Conservation (phyloP, 2,888 invertebrate genomes). For the Sesia apiformis region DNA sequence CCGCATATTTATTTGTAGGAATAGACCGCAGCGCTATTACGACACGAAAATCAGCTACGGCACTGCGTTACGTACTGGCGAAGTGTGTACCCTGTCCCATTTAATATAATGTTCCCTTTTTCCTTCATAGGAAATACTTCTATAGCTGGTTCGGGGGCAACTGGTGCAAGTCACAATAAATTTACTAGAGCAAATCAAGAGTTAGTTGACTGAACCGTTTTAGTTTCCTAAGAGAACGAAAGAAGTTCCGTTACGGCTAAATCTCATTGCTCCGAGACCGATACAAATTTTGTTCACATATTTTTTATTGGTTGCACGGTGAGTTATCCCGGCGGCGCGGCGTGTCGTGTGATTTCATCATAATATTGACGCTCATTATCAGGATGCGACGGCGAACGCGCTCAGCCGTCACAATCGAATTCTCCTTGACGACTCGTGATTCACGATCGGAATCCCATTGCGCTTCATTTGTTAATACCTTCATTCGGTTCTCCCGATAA, state of each 20-base stretch:
- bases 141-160: too few species aligned
- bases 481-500: not conserved
- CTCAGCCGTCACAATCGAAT: slow-evolving; percentile 55
- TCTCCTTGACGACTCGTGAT: slow-evolving; percentile 56
- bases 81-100: too few species aligned
- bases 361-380: slow-evolving; percentile 48
- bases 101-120: too few species aligned
- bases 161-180: too few species aligned
- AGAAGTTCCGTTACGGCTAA: slow-evolving; percentile 21
- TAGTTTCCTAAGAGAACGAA: too few species aligned
- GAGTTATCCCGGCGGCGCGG: slow-evolving; percentile 25
- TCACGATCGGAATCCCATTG: slow-evolving; percentile 46
- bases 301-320: slow-evolving; percentile 42
- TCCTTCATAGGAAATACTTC: too few species aligned
- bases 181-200: too few species aligned
- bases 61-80: too few species aligned
- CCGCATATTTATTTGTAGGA: slow-evolving; percentile 13
- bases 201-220: too few species aligned
- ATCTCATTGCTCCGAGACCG: slow-evolving; percentile 24
- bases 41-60: not conserved
- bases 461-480: slow-evolving; percentile 19
- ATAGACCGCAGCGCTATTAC: slow-evolving; percentile 7
- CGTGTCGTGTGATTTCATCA: slow-evolving; percentile 41
- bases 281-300: slow-evolving; percentile 42
- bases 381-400: slow-evolving; percentile 32